Base-by-base conservation (phyloP, 2,888 invertebrate genomes). In the Aleiodes testaceus region DNA sequence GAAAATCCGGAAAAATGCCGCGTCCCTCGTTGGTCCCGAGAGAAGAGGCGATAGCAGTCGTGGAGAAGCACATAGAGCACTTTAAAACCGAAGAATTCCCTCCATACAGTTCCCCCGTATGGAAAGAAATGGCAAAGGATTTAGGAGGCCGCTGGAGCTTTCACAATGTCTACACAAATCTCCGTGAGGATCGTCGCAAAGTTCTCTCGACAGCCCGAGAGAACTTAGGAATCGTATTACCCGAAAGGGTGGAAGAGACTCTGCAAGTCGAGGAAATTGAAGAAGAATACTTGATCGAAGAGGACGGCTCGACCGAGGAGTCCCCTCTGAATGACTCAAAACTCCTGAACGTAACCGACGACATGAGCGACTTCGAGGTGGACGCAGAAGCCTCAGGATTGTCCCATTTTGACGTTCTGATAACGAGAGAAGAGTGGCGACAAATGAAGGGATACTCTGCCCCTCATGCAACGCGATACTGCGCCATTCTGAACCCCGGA, bases 381-480 rank as follows among this genome's bases (percentile, higher is more conserved):
- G 76, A 59, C 11, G 59, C 16, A 9, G 59, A 59, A 16, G 59
- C 59, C 1, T 1, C 59, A 4, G 59, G 59, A 9, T 42, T 59
- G 16, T 2, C 14, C 0, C 47, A 68, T 26, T 67, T 73, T 45
- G 53, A 73, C 9, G n/a, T 73, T 12, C 7, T 45, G 11, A 66
- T 70, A 53, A 73, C 47, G 3, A 45, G 71, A 18, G 9, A 53
- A 16, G 53, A 73, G 49, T 70, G 64, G 70, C 26, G 55, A 14
- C 22, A 49, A 42, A 64, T 67, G 44, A 70, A 72, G 9, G 26
- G 42, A 3, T 52, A 68, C 9, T 20, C 49, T 3, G 30, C 45
- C 14, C 12, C 4, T 2, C 72, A 66, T n/a, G 49, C 45, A n/a
- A 59, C 61, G 2, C 55, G 72, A 7, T 45, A 55, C 2, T 65